Conservation (phyloP, 1,140 invertebrate species). For the Pomacea maculata region DNA sequence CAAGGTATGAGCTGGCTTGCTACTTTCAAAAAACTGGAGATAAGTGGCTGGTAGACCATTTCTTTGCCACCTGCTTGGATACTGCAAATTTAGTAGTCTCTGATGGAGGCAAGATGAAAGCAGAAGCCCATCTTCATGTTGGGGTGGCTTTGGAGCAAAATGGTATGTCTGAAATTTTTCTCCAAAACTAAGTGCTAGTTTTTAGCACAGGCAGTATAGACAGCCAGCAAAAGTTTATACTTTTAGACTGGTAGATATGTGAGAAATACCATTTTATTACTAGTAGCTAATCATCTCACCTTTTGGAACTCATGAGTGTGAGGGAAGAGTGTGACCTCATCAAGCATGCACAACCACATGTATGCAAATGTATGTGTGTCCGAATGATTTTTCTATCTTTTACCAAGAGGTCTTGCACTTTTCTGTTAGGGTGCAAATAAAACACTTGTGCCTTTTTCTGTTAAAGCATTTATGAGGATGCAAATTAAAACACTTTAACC, state of each 20-base stretch:
- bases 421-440: neutral
- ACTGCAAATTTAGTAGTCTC: constrained; percentile 41
- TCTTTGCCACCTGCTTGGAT: constrained; percentile 58
- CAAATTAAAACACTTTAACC: no score
- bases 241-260: no score
- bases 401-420: no score
- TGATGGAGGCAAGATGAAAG: constrained; percentile 46
- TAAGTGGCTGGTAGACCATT: constrained; percentile 64
- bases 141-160: constrained; percentile 59
- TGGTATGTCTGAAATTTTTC: constrained; percentile 38
- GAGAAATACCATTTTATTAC: no score
- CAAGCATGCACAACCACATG: no score
- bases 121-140: constrained; percentile 61
- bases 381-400: no score
- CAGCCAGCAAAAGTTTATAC: no score
- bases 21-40: constrained; percentile 58
- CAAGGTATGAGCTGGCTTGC: constrained; percentile 52
- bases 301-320: neutral
- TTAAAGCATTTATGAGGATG: neutral
- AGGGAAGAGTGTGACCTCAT: no score
- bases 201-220: neutral
- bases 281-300: neutral
- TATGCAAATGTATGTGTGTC: no score
- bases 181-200: neutral
- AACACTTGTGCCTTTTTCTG: neutral